Percentiles rank a stretch among this genome's conserved stretches.
Conservation (phyloP, 2,113 vertebrate species). For the Scolopax mira region DNA sequence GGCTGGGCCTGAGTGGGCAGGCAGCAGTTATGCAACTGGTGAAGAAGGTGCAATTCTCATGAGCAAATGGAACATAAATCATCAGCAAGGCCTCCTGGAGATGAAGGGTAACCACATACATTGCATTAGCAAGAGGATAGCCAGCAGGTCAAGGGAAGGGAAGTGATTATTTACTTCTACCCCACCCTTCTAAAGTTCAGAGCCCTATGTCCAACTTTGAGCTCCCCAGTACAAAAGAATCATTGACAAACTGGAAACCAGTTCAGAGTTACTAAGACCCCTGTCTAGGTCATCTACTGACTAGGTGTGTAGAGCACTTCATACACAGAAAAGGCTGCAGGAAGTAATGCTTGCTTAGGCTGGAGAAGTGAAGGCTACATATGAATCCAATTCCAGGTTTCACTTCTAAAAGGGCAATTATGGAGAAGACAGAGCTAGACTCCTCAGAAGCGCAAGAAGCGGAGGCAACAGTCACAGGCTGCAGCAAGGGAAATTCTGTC, state of each 20-base stretch:
- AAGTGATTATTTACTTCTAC: not conserved
- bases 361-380: not conserved
- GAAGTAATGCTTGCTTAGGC: not conserved
- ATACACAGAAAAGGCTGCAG: not conserved
- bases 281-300: not conserved
- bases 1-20: not conserved
- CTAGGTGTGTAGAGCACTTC: not conserved
- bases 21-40: not conserved
- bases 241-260: not conserved
- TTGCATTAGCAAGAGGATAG: not conserved
- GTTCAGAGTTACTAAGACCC: not conserved
- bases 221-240: not conserved
- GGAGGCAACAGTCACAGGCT: not conserved
- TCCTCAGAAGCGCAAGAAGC: not conserved
- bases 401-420: not conserved
- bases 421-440: not conserved
- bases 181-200: not conserved
- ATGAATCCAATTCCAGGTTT: not conserved
- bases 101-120: not conserved
- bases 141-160: not conserved
- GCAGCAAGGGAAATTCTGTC: not conserved
- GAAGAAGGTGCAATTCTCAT: rapidly evolving
- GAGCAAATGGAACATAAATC: not conserved
- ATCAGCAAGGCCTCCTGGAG: not conserved
- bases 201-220: not conserved